Percentiles rank a stretch among this genome's conserved stretches.
phyloP scores from a whole-genome alignment of 2,113 vertebrate species.

The Spea bombifrons region DNA sequence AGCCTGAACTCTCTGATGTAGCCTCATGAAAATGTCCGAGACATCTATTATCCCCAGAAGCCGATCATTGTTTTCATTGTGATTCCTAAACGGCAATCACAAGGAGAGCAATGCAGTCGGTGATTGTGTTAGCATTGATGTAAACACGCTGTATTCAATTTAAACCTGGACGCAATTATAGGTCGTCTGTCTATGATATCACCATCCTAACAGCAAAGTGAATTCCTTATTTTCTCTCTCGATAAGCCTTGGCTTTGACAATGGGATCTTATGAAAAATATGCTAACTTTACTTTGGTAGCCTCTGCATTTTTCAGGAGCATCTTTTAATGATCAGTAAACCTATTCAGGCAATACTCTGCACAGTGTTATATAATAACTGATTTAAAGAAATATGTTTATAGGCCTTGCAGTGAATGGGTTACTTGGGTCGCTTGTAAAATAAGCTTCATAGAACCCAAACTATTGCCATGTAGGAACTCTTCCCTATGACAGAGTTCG shows the following conservation, averaged over 20 bases:
- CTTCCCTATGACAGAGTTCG: too few relatives aligned
- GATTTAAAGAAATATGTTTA: too few relatives aligned
- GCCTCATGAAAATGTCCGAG: not conserved
- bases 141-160: not conserved
- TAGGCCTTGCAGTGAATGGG: too few relatives aligned
- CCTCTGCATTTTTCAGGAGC: too few relatives aligned
- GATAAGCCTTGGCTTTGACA: not conserved
- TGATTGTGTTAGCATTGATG: constrained; percentile 1
- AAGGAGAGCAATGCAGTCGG: not conserved
- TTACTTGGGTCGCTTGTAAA: too few relatives aligned
- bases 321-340: too few relatives aligned
- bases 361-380: too few relatives aligned
- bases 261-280: too few relatives aligned
- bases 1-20: not conserved
- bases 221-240: not conserved
- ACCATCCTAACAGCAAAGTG: not conserved
- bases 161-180: not conserved
- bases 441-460: too few relatives aligned
- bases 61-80: not conserved
- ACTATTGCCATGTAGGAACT: too few relatives aligned
- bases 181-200: not conserved
- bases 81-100: not conserved
- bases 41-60: not conserved
- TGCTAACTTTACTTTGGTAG: too few relatives aligned
- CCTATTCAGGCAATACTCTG: too few relatives aligned